Evolutionary conservation across 1,140 invertebrate genomes (phyloP), one percentile per base, ranked within the genome.

Genomic region (Drosophila jambulina): DNA sequence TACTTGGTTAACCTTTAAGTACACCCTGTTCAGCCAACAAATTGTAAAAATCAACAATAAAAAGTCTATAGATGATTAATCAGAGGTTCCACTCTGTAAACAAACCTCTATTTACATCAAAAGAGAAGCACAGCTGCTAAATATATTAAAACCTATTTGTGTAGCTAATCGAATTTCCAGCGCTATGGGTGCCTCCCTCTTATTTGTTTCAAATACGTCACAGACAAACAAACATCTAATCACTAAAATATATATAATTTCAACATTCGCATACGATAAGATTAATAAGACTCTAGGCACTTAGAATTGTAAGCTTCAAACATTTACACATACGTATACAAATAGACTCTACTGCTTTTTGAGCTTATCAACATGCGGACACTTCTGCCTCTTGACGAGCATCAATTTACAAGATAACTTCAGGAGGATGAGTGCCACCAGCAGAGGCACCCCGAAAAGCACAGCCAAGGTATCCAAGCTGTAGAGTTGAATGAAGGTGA

Each of bases 401-500:
- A 84, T 5, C 1, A 80, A 34, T 34, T 60, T 64, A 12, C 36
- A 21, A 15, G 23, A n/a, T 29, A 69, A 1, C 12, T 48, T 79
- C 2, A 82, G 6, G 43, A 86, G 5, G 7, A 79, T 0, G 0
- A 51, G 8, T 8, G 60, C 1, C 0, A 51, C 3, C 0, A 70
- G 0, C 3, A 90, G 51, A 0, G 85, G 81, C 1, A 68, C 13
- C 0, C 56, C 82, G 8, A 91, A 5, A 0, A 91, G 34, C 6
- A 82, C 69, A 10, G 51, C 56, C 9, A 76, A 32, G 1, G 83
- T 91, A 81, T 95, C 95, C 53, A 95, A 49, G 43, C 94, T 88
- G 48, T 94, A 93, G 45, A 94, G 94, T 74, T 95, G 94, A 51
- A 91, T 38, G 25, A 69, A 85, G 62, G 57, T 83, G 15, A 93